Conservation (phyloP, 2,888 invertebrate species). For the Ennomos erosarius region DNA sequence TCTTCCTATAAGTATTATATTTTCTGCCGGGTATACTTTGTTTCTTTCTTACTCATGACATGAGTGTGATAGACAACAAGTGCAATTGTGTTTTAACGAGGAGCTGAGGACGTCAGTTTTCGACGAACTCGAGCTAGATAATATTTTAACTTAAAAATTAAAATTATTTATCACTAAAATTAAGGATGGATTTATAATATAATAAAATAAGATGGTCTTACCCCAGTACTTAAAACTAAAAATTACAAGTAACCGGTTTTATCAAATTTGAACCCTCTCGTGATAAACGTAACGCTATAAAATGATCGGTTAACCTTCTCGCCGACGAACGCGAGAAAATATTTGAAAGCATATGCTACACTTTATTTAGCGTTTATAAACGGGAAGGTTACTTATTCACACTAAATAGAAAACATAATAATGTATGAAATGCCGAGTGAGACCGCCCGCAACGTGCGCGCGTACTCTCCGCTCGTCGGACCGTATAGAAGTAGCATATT, state of each 20-base stretch:
- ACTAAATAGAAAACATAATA: background rate
- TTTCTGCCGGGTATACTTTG: constrained; percentile 5
- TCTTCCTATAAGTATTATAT: background rate
- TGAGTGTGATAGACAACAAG: constrained; percentile 38
- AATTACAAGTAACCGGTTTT: too few species aligned
- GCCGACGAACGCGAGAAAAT: too few species aligned
- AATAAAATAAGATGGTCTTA: constrained; percentile 11
- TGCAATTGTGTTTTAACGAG: constrained; percentile 40
- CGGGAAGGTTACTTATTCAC: too few species aligned
- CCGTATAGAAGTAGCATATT: constrained; percentile 49
- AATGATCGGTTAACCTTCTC: too few species aligned
- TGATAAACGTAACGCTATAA: too few species aligned
- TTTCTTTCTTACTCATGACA: constrained; percentile 19
- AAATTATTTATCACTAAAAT: constrained; percentile 43
- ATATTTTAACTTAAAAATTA: constrained; percentile 31
- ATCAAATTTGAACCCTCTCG: too few species aligned
- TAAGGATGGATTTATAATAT: constrained; percentile 31
- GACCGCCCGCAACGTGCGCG: constrained; percentile 16
- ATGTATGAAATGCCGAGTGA: background rate
- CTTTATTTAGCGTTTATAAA: too few species aligned
- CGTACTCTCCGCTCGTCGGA: constrained; percentile 38
- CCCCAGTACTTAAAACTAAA: background rate
- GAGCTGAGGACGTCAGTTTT: constrained; percentile 11
- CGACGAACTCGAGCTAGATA: constrained; percentile 28
- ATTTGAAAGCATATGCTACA: too few species aligned